Evolutionary conservation across 1,140 invertebrate genomes (phyloP).

Genomic region (Streblospio benedicti): DNA sequence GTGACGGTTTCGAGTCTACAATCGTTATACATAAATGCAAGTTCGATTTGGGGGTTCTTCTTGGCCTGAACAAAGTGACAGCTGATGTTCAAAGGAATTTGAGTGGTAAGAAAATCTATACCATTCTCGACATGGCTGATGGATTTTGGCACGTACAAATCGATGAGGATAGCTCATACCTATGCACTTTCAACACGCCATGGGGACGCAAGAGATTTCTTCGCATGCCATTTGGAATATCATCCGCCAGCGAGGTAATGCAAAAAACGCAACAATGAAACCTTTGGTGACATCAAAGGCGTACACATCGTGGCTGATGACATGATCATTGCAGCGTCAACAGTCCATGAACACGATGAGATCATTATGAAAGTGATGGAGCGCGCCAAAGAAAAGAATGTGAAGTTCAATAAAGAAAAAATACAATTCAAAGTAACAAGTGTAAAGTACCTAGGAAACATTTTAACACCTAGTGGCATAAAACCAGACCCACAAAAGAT

Average conservation of each 20-base stretch:
- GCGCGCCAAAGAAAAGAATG: slow-evolving; percentile 28
- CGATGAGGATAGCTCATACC: slow-evolving; percentile 20
- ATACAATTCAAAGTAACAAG: background rate
- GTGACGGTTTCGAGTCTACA: too few species aligned
- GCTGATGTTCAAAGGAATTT: slow-evolving; percentile 19
- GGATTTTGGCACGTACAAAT: slow-evolving; percentile 20
- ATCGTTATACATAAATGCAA: too few species aligned
- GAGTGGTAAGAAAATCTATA: slow-evolving; percentile 18
- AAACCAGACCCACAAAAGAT: slow-evolving; percentile 40
- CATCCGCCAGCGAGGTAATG: slow-evolving; percentile 30
- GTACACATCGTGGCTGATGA: slow-evolving; percentile 41
- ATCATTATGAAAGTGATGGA: slow-evolving; percentile 28
- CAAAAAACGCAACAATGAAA: slow-evolving; percentile 19
- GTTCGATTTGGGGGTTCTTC: slow-evolving; percentile 19
- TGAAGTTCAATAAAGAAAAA: slow-evolving; percentile 41
- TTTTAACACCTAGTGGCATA: slow-evolving; percentile 39
- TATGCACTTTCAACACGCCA: slow-evolving; percentile 22
- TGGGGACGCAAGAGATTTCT: slow-evolving; percentile 19
- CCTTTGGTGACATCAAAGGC: slow-evolving; percentile 31
- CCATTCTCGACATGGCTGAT: slow-evolving; percentile 21
- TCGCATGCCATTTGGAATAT: slow-evolving; percentile 20
- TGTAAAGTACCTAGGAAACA: slow-evolving; percentile 21
- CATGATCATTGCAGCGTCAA: slow-evolving; percentile 10
- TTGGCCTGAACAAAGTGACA: slow-evolving; percentile 18
- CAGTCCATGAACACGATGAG: background rate